These are phyloP conservation scores for Cynopterus sphinx DNA, from an alignment of 2,797 vertebrate genomes.

Conservation along the genomic window DNA sequence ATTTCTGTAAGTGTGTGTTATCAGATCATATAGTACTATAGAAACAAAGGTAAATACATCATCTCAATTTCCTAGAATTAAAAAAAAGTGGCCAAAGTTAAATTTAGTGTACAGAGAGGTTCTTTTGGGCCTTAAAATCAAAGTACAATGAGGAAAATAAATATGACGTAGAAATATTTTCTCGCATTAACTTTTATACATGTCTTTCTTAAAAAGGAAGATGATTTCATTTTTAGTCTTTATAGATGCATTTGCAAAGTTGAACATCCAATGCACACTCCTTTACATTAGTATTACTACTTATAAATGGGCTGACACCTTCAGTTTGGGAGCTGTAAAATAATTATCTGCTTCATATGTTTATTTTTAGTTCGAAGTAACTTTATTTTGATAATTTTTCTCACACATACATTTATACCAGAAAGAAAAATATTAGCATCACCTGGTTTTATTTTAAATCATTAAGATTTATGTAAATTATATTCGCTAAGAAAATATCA, in stretches of 20 bases:
- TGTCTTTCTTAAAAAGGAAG: not conserved
- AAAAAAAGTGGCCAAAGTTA: slow-evolving; percentile 29
- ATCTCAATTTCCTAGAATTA: not conserved
- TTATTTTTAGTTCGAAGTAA: not conserved
- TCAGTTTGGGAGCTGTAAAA: not conserved
- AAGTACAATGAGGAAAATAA: slow-evolving; percentile 13
- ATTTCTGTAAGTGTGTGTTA: not conserved
- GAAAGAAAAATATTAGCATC: not conserved
- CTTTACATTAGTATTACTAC: slow-evolving; percentile 11
- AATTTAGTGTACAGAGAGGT: not conserved
- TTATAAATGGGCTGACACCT: not conserved
- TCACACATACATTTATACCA: not conserved
- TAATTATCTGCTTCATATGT: not conserved
- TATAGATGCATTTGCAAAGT: not conserved
- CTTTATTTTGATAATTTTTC: slow-evolving; percentile 8
- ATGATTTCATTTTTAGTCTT: slow-evolving; percentile 21
- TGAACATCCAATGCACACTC: not conserved
- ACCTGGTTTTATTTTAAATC: slow-evolving; percentile 56
- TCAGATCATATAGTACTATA: not conserved
- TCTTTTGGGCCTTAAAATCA: slow-evolving; percentile 3
- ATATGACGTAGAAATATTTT: slow-evolving; percentile 16
- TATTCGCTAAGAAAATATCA: slow-evolving; percentile 37
- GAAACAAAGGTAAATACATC: not conserved
- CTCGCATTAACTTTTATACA: not conserved
- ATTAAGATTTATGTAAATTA: slow-evolving; percentile 52